Conservation (phyloP, 2,797 vertebrate genomes). For the Lutjanus argentimaculatus region DNA sequence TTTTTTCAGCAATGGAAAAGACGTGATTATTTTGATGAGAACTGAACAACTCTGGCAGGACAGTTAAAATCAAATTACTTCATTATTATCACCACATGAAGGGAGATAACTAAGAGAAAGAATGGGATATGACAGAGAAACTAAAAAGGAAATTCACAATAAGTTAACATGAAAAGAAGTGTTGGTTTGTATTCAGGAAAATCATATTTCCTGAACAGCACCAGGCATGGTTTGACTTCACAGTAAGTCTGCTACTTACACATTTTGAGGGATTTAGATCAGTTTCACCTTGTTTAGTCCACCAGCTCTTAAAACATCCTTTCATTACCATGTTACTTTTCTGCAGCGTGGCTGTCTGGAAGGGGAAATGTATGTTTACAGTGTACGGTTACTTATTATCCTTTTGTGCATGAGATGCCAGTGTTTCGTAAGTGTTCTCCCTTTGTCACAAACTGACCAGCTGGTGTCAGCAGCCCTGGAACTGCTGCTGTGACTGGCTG, state of each 20-base stretch:
- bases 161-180: slow-evolving; percentile 11
- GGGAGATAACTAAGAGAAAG: background rate
- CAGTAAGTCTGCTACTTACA: background rate
- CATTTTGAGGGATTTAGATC: background rate
- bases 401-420: background rate
- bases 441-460: background rate
- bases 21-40: background rate
- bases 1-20: background rate
- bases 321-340: background rate
- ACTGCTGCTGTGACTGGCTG: slow-evolving; percentile 90
- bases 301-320: slow-evolving; percentile 12
- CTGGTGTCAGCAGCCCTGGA: slow-evolving; percentile 84
- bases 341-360: background rate
- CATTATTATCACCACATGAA: slow-evolving; percentile 1
- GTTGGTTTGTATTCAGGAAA: slow-evolving; percentile 10
- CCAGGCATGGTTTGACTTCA: slow-evolving; percentile 9
- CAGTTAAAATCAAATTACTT: background rate
- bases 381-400: slow-evolving; percentile 5
- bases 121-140: background rate
- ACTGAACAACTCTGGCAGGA: background rate
- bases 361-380: slow-evolving; percentile 18
- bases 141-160: slow-evolving; percentile 1
- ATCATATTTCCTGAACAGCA: slow-evolving; percentile 14
- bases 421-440: slow-evolving; percentile 18
- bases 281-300: slow-evolving; percentile 6